Conservation (phyloP, 2,888 invertebrate species). For the Trichogramma dendrolimi region DNA sequence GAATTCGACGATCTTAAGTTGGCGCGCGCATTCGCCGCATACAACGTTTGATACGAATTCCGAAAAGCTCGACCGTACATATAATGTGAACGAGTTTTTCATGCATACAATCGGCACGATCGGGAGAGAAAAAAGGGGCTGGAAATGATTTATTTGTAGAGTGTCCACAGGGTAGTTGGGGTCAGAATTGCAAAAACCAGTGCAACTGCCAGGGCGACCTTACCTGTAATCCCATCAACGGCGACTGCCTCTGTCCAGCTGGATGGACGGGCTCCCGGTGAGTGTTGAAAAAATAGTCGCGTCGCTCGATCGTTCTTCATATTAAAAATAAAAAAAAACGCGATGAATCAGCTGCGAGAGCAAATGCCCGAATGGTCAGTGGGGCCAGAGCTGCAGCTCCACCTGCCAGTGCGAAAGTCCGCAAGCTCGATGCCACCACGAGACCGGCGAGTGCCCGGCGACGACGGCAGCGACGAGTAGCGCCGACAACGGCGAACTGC, state of each 20-base stretch:
- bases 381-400: constrained; percentile 70
- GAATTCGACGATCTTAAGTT: too few relatives aligned
- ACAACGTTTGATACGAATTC: too few relatives aligned
- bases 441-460: constrained; percentile 59
- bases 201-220: constrained; percentile 63
- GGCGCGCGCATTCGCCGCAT: too few relatives aligned
- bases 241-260: constrained; percentile 63
- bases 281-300: constrained; percentile 31
- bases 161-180: constrained; percentile 70
- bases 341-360: constrained; percentile 38
- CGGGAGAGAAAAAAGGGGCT: background rate
- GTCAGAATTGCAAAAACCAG: constrained; percentile 65
- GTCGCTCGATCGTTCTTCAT: too few relatives aligned
- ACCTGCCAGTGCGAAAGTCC: constrained; percentile 64
- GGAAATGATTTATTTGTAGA: constrained; percentile 49
- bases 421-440: constrained; percentile 59
- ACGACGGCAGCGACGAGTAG: background rate
- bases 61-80: too few relatives aligned
- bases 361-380: constrained; percentile 63
- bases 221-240: constrained; percentile 63
- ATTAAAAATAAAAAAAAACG: too few relatives aligned
- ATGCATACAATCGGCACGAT: too few relatives aligned
- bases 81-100: too few relatives aligned
- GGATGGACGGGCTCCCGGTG: constrained; percentile 70
- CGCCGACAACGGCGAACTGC: background rate